These are phyloP conservation scores for Eristalis pertinax DNA, from an alignment of 2,888 invertebrate species.

Conservation along the genomic window DNA sequence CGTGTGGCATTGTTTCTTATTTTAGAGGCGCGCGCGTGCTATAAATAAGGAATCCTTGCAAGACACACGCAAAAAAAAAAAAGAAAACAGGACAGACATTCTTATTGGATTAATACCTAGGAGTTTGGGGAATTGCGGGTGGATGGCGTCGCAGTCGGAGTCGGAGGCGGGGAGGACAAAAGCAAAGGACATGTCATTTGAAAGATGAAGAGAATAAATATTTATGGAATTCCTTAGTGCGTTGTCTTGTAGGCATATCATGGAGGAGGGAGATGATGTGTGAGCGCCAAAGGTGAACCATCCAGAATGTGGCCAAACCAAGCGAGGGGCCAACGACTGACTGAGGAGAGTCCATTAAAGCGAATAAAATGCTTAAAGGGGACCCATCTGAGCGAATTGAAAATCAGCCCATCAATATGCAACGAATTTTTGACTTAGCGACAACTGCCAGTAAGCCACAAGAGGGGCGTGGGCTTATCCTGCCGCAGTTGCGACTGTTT, in stretches of 20 bases:
- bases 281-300: slow-evolving; percentile 27
- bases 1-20: slow-evolving; percentile 47
- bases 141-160: neutral
- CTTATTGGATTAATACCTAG: slow-evolving; percentile 59
- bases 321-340: neutral
- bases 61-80: neutral
- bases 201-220: slow-evolving; percentile 66
- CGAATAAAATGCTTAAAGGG: neutral
- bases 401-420: neutral
- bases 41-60: slow-evolving; percentile 68
- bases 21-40: slow-evolving; percentile 30
- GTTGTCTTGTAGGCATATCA: slow-evolving; percentile 29
- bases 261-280: neutral
- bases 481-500: neutral
- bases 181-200: slow-evolving; percentile 57
- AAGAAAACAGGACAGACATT: slow-evolving; percentile 38
- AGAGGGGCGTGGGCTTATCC: neutral
- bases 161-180: neutral
- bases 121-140: neutral
- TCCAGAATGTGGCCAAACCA: too few relatives aligned
- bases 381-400: neutral
- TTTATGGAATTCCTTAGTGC: slow-evolving; percentile 71
- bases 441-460: neutral
- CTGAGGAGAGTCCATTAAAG: neutral
- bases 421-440: neutral